Evolutionary conservation across 2,888 invertebrate genomes (phyloP).

Genomic region (Ochropleura plecta): DNA sequence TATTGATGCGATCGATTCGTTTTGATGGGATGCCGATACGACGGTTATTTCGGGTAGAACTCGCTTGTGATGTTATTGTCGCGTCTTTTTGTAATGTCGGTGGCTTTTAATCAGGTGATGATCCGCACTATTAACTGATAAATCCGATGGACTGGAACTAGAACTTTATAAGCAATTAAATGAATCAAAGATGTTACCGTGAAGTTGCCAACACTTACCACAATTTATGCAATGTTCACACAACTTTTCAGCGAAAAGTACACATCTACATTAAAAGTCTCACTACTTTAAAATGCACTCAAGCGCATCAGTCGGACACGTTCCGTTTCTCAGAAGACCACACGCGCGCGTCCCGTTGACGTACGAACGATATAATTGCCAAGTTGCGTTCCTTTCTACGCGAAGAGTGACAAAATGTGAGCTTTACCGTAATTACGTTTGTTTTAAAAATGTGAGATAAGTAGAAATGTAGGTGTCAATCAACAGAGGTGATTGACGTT

Average conservation of each 20-base stretch:
- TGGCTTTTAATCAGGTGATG: constrained; percentile 39
- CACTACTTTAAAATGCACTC: constrained; percentile 63
- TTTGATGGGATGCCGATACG: constrained; percentile 73
- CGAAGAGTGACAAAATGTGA: constrained; percentile 62
- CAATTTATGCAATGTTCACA: constrained; percentile 29
- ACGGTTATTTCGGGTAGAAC: constrained; percentile 58
- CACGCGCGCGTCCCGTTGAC: constrained; percentile 70
- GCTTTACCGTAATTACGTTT: constrained; percentile 58
- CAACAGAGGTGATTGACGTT: constrained; percentile 50
- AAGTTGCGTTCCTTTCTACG: constrained; percentile 62
- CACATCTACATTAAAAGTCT: constrained; percentile 56
- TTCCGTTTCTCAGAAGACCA: constrained; percentile 73
- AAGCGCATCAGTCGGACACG: constrained; percentile 62
- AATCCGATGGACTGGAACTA: constrained; percentile 11
- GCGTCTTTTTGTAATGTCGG: constrained; percentile 55
- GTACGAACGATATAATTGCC: constrained; percentile 72
- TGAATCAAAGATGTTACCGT: constrained; percentile 16
- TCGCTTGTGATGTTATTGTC: constrained; percentile 57
- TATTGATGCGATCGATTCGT: constrained; percentile 84
- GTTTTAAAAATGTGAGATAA: constrained; percentile 56
- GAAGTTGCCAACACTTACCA: constrained; percentile 24
- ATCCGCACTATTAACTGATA: constrained; percentile 35
- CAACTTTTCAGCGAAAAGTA: constrained; percentile 32
- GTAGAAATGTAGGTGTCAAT: constrained; percentile 54
- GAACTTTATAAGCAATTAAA: not conserved